phyloP scores from a whole-genome alignment of 2,113 vertebrate species.

The Equus przewalskii region DNA sequence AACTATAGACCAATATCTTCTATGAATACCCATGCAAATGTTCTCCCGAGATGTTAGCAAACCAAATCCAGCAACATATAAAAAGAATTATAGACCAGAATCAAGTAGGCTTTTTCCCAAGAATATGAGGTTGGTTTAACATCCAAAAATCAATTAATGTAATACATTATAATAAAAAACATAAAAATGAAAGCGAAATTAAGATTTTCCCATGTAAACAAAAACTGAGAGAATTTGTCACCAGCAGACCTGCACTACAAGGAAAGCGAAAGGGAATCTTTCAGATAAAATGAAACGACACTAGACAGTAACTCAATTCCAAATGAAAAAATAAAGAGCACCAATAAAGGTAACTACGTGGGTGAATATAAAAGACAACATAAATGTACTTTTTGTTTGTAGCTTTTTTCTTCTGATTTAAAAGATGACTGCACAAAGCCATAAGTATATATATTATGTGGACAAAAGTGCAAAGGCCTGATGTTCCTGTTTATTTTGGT shows the following conservation, averaged over 20 bases:
- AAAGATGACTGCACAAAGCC: background rate
- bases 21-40: background rate
- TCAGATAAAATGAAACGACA: background rate
- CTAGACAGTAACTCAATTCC: background rate
- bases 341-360: background rate
- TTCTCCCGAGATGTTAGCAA: background rate
- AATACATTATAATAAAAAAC: background rate
- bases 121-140: background rate
- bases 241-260: background rate
- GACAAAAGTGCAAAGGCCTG: background rate
- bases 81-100: background rate
- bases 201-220: background rate
- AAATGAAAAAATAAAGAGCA: background rate
- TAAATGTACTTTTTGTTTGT: background rate
- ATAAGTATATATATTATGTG: background rate
- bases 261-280: background rate
- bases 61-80: background rate
- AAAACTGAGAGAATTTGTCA: background rate
- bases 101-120: background rate
- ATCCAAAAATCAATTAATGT: background rate
- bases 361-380: background rate
- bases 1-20: background rate
- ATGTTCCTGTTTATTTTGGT: background rate
- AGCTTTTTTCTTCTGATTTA: background rate
- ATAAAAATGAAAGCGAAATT: conserved; percentile 14